Percentiles rank a stretch among this genome's conserved stretches.
Conservation (phyloP, 2,113 vertebrate species). For the Cranoglanis bouderius region DNA sequence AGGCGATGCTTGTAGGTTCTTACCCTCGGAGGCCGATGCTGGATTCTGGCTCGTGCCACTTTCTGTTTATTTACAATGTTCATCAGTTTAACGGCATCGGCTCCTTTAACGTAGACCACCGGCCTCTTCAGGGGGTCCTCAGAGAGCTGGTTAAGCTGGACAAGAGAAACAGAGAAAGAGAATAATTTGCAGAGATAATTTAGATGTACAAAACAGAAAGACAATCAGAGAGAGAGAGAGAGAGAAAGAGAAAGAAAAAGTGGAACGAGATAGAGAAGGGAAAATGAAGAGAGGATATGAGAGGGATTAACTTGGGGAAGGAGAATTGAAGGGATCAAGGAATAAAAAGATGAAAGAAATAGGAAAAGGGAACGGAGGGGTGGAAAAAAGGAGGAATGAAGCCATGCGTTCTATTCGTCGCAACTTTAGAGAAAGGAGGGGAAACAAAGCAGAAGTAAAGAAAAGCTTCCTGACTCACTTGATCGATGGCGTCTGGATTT, state of each 20-base stretch:
- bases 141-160: conserved; percentile 88
- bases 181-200: neutral
- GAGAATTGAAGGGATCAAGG: neutral
- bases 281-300: neutral
- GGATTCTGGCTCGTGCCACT: conserved; percentile 93
- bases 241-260: neutral
- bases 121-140: conserved; percentile 97
- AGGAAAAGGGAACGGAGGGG: neutral
- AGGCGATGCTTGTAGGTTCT: conserved; percentile 57
- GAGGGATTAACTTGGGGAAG: too few species aligned
- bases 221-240: neutral
- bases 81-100: conserved; percentile 96
- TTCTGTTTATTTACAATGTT: conserved; percentile 99
- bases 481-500: conserved; percentile 97
- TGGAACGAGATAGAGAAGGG: neutral
- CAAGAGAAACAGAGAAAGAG: conserved; percentile 11
- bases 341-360: too few species aligned
- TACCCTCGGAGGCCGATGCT: conserved; percentile 92
- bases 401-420: neutral
- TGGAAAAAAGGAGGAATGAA: neutral
- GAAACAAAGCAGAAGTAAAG: neutral
- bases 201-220: neutral
- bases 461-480: conserved; percentile 74
- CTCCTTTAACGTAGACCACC: conserved; percentile 97
- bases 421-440: neutral